These are phyloP conservation scores for Morpho helenor DNA, from an alignment of 2,888 invertebrate species.

Conservation along the genomic window DNA sequence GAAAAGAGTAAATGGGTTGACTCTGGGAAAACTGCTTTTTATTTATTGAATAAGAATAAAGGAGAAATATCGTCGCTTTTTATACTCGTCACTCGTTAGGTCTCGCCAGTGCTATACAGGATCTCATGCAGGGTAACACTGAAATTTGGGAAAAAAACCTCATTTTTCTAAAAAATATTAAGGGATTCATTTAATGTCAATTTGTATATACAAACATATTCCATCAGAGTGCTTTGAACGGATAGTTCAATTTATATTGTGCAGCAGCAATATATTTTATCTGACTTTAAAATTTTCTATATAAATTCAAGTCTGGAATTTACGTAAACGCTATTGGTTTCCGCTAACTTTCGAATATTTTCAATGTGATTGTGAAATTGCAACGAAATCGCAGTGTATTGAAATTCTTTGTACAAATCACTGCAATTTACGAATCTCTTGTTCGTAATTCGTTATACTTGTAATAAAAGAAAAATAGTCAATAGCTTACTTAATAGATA, in stretches of 20 bases:
- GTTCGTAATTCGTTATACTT: neutral
- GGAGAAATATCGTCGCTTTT: no score
- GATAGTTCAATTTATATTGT: neutral
- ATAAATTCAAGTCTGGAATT: constrained; percentile 1
- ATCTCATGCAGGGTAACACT: no score
- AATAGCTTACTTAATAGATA: no score
- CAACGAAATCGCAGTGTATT: neutral
- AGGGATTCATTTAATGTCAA: neutral
- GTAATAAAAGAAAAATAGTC: no score
- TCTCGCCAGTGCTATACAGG: no score
- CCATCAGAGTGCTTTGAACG: constrained; percentile 1
- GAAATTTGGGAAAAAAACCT: no score
- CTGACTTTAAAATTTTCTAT: neutral
- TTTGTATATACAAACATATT: neutral
- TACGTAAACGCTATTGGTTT: neutral
- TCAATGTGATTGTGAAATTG: neutral
- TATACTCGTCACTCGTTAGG: no score
- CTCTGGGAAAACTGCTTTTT: no score
- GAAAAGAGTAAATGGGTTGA: no score
- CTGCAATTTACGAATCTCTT: neutral
- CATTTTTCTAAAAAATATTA: no score
- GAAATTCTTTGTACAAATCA: no score
- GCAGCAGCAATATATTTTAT: neutral
- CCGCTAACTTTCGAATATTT: neutral
- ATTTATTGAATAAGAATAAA: no score